Conservation (phyloP, 2,113 vertebrate species). For the Oenanthe melanoleuca region DNA sequence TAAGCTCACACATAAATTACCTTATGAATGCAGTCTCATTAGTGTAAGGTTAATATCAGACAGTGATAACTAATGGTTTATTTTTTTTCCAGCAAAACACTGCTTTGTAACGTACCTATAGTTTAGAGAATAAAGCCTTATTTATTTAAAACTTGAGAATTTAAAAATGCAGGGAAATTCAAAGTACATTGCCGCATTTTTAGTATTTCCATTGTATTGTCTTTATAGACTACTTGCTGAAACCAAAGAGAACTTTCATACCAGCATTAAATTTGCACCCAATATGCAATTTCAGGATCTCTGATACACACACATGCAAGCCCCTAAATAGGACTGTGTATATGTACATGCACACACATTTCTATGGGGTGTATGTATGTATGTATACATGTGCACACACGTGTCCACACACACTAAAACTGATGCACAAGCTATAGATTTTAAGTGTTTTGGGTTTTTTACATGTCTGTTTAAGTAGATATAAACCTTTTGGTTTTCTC, state of each 20-base stretch:
- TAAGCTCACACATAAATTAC: background rate
- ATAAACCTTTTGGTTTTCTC: constrained; percentile 41
- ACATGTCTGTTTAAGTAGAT: constrained; percentile 44
- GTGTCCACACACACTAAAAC: constrained; percentile 39
- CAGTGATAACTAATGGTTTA: background rate
- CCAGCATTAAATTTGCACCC: constrained; percentile 79
- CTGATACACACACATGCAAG: constrained; percentile 53
- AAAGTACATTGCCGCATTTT: constrained; percentile 61
- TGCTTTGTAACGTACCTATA: constrained; percentile 47
- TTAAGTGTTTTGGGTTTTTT: constrained; percentile 50
- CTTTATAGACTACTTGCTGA: constrained; percentile 76
- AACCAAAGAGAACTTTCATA: constrained; percentile 82
- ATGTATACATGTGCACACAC: constrained; percentile 35
- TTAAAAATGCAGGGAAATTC: constrained; percentile 74
- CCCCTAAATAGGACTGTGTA: background rate
- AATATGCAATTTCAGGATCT: constrained; percentile 76
- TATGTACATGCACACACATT: background rate
- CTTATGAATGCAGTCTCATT: constrained; percentile 33
- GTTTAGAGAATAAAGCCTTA: constrained; percentile 70
- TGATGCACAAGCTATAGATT: constrained; percentile 72
- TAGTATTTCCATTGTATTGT: constrained; percentile 62
- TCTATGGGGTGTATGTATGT: background rate
- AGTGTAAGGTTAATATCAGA: constrained; percentile 37
- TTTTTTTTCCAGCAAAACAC: constrained; percentile 46
- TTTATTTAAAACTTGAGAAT: constrained; percentile 70